These are phyloP conservation scores for Syrista parreyssii DNA, from an alignment of 2,888 invertebrate species.

Conservation along the genomic window DNA sequence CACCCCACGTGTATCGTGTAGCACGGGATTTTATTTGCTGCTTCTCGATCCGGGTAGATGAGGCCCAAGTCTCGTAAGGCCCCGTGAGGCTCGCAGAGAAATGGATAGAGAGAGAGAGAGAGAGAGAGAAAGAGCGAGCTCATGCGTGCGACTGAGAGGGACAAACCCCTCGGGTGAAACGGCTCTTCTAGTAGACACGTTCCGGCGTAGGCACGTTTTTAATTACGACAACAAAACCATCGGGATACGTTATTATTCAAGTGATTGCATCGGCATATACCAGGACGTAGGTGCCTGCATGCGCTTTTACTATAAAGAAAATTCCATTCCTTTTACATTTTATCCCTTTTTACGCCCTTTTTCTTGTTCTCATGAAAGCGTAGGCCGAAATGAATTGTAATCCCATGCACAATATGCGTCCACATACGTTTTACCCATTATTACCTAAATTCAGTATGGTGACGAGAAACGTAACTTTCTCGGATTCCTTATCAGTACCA, in stretches of 20 bases:
- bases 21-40: slow-evolving; percentile 1
- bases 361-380: neutral
- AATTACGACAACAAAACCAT: slow-evolving; percentile 15
- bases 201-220: slow-evolving; percentile 12
- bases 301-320: slow-evolving; percentile 6
- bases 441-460: neutral
- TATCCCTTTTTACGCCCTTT: neutral
- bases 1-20: slow-evolving; percentile 3
- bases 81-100: neutral
- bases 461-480: neutral
- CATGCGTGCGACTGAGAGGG: neutral
- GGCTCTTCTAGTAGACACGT: slow-evolving; percentile 6
- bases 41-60: neutral
- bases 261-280: slow-evolving; percentile 5
- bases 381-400: slow-evolving; percentile 13
- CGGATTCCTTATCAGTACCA: neutral
- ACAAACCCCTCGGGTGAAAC: neutral
- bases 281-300: neutral
- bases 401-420: neutral
- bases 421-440: neutral
- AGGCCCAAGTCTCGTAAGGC: neutral
- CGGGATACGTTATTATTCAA: slow-evolving; percentile 15
- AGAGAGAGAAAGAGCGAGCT: neutral
- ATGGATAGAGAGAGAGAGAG: neutral
- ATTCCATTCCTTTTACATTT: neutral